Evolutionary conservation across 2,888 invertebrate species (phyloP).

Genomic region (Cerastis rubricosa): DNA sequence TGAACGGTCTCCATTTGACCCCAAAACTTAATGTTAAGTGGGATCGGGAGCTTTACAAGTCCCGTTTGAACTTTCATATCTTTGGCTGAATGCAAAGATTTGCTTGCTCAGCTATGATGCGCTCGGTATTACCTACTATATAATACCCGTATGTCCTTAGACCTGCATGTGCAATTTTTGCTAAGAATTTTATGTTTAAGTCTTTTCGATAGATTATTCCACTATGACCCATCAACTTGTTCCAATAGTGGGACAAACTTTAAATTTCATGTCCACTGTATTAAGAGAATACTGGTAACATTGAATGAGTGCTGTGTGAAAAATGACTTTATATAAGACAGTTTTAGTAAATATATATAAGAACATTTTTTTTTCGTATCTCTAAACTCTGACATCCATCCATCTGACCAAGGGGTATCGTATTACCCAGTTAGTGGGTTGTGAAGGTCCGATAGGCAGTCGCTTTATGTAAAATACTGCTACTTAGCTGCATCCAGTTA

Average conservation of each 20-base stretch:
- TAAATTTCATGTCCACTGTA: not conserved
- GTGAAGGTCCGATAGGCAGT: no score
- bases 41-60: constrained; percentile 75
- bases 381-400: no score
- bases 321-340: no score
- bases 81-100: constrained; percentile 80
- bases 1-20: constrained; percentile 57
- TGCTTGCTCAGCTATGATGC: constrained; percentile 77
- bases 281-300: no score
- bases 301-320: no score
- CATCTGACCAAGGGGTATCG: no score
- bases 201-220: not conserved
- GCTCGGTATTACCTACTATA: constrained; percentile 37
- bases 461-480: no score
- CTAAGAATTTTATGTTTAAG: not conserved
- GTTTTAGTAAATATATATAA: no score
- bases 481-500: no score
- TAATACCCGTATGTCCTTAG: not conserved
- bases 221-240: not conserved
- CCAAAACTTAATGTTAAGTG: constrained; percentile 70
- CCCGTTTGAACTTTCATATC: constrained; percentile 80
- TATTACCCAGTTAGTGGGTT: no score
- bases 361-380: no score
- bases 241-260: not conserved
- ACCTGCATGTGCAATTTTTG: not conserved